Evolutionary conservation across 2,888 invertebrate genomes (phyloP).

Genomic region (Sesia apiformis): DNA sequence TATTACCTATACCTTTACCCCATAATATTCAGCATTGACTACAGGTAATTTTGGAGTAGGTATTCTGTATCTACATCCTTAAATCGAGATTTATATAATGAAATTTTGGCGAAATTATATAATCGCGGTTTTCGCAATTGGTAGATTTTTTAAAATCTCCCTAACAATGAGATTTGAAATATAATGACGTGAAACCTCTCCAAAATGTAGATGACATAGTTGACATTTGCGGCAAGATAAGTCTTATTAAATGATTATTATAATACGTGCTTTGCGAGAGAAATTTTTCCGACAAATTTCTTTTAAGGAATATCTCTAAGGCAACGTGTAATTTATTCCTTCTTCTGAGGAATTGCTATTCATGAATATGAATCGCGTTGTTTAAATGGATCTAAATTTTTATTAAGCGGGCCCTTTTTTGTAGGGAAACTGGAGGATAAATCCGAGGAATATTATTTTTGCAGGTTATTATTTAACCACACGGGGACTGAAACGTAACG

Average conservation of each 20-base stretch:
- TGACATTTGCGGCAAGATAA: conserved; percentile 20
- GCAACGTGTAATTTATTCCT: conserved; percentile 21
- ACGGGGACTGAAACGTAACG: too few species aligned
- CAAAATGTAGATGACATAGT: conserved; percentile 19
- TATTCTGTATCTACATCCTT: too few species aligned
- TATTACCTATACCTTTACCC: too few species aligned
- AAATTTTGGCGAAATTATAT: too few species aligned
- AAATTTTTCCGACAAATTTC: conserved; percentile 3
- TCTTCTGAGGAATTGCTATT: conserved; percentile 34
- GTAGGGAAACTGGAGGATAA: too few species aligned
- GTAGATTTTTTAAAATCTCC: too few species aligned
- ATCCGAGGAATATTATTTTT: conserved; percentile 19
- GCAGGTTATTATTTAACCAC: not conserved
- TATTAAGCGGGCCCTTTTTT: conserved; percentile 6
- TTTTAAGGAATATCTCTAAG: not conserved
- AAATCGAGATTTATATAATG: too few species aligned
- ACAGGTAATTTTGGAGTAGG: too few species aligned
- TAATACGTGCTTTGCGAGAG: conserved; percentile 22
- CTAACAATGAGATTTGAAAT: conserved; percentile 5
- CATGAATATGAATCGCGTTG: conserved; percentile 48
- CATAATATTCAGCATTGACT: too few species aligned
- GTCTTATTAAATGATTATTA: not conserved
- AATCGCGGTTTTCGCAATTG: too few species aligned
- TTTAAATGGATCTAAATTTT: conserved; percentile 33
- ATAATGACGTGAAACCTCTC: conserved; percentile 5